phyloP scores from a whole-genome alignment of 2,797 vertebrate genomes.

The Streptopelia turtur region DNA sequence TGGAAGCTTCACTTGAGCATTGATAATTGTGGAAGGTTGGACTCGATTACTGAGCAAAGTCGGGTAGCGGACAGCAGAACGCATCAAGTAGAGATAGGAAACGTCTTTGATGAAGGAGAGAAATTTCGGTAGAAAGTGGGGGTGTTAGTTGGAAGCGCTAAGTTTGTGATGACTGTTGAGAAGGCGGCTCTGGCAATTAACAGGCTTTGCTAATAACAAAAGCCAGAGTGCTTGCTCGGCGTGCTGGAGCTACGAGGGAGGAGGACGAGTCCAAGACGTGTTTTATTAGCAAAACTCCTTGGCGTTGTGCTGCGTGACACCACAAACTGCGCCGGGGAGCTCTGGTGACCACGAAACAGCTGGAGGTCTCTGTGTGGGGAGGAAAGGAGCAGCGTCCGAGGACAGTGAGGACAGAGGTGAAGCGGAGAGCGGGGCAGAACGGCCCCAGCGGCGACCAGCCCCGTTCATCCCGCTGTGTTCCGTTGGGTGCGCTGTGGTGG shows the following conservation, averaged over 20 bases:
- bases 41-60: neutral
- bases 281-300: neutral
- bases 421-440: neutral
- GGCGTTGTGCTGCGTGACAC: neutral
- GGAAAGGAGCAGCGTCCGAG: neutral
- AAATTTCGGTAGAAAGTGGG: fast-evolving
- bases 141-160: fast-evolving
- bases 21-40: neutral
- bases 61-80: neutral
- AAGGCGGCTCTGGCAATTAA: neutral
- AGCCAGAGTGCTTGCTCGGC: fast-evolving
- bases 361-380: neutral
- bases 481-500: neutral
- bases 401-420: fast-evolving
- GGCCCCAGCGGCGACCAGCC: no score
- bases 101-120: neutral
- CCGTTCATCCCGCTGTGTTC: neutral
- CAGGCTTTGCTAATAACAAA: neutral
- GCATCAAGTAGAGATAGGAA: neutral
- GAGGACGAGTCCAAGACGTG: neutral
- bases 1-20: neutral
- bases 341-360: fast-evolving
- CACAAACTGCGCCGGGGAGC: neutral
- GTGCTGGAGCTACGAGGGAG: neutral
- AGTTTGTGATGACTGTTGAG: fast-evolving